Conservation (phyloP, 2,797 vertebrate genomes). For the Cirrhinus mrigala region DNA sequence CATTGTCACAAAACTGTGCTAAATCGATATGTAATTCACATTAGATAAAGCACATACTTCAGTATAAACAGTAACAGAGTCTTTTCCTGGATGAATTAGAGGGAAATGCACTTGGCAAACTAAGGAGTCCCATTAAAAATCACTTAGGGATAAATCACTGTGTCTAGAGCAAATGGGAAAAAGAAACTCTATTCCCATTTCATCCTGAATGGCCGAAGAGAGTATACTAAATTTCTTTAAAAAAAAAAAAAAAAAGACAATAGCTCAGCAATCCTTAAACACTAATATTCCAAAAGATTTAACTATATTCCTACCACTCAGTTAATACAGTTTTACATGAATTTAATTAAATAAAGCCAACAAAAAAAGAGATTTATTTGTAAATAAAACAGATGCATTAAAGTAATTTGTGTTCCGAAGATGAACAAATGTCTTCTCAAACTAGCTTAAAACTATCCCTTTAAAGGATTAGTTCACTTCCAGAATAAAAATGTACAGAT, state of each 20-base stretch:
- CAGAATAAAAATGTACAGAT: no score
- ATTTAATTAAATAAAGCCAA: background rate
- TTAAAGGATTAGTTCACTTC: no score
- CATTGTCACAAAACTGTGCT: conserved; percentile 1
- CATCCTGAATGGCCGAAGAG: conserved; percentile 1
- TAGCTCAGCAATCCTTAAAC: background rate
- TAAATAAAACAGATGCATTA: background rate
- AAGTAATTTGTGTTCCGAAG: background rate
- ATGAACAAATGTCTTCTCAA: no score
- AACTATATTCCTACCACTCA: background rate
- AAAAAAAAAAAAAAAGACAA: background rate
- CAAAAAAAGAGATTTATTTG: background rate
- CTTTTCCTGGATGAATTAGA: background rate
- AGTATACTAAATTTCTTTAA: background rate
- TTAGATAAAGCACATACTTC: conserved; percentile 19
- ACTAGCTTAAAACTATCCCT: no score
- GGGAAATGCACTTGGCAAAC: conserved; percentile 35
- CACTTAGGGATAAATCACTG: conserved; percentile 42
- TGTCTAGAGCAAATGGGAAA: conserved; percentile 3
- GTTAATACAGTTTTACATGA: background rate
- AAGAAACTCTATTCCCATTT: conserved; percentile 11
- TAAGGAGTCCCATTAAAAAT: conserved; percentile 42
- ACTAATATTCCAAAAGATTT: background rate
- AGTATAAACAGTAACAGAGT: conserved; percentile 5
- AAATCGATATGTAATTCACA: conserved; percentile 1